Conservation (phyloP, 2,113 vertebrate species). For the Microcebus jonahi region DNA sequence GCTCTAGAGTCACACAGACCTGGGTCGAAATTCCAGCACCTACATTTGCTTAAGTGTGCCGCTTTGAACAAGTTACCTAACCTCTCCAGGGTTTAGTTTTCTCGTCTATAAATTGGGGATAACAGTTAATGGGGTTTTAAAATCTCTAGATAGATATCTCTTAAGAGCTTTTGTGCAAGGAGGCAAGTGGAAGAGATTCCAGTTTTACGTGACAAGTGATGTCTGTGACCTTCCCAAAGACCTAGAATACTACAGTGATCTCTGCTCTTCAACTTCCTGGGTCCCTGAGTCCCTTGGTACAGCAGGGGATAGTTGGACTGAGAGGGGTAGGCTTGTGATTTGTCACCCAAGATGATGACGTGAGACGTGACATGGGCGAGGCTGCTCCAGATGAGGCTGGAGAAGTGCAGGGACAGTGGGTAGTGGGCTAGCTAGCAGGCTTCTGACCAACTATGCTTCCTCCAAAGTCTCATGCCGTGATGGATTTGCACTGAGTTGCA, state of each 20-base stretch:
- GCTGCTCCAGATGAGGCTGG: background rate
- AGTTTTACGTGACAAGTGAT: background rate
- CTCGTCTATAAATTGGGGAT: background rate
- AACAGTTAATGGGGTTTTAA: background rate
- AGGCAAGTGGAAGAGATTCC: background rate
- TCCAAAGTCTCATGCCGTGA: background rate
- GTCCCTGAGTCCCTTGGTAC: background rate
- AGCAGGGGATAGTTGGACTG: background rate
- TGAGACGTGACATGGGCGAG: background rate
- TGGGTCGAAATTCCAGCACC: background rate
- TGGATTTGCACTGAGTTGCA: background rate
- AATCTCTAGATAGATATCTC: background rate
- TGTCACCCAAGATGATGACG: background rate
- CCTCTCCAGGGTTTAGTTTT: background rate
- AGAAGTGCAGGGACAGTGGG: background rate
- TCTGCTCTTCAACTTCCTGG: background rate
- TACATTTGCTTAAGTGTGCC: background rate
- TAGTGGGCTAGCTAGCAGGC: background rate
- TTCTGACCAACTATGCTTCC: background rate
- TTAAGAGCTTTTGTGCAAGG: background rate
- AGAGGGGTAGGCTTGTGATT: background rate
- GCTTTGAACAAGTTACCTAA: background rate
- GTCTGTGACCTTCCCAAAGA: background rate
- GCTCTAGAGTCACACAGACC: background rate
- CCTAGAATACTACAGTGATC: too few species aligned